Evolutionary conservation across 2,113 vertebrate genomes (phyloP).

Genomic region (Onychostruthus taczanowskii): DNA sequence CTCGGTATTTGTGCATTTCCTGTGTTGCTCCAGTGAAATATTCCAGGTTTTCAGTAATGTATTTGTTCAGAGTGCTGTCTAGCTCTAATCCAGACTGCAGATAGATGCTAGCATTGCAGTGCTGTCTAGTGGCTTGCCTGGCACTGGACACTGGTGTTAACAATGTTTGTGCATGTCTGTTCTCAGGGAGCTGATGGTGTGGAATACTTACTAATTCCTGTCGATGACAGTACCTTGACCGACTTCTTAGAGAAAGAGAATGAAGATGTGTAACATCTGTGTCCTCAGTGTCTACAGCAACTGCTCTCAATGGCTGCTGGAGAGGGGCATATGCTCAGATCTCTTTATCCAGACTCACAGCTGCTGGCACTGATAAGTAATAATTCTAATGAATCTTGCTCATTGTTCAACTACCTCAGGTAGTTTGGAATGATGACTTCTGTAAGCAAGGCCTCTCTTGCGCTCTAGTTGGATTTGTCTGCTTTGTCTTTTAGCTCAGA

Average conservation of each 20-base stretch:
- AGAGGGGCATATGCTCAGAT: background rate
- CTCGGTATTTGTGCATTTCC: background rate
- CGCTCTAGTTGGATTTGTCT: background rate
- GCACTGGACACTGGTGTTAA: background rate
- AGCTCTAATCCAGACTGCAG: background rate
- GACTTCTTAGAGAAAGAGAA: conserved; percentile 91
- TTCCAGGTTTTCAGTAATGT: background rate
- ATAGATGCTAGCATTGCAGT: background rate
- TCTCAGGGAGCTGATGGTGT: conserved; percentile 91
- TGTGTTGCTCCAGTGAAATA: background rate
- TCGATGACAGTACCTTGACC: conserved; percentile 83
- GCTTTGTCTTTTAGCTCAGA: conserved; percentile 39
- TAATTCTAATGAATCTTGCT: background rate
- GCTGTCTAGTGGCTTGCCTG: background rate
- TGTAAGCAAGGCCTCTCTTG: background rate
- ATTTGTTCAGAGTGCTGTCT: background rate
- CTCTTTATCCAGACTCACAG: background rate
- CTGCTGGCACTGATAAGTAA: conserved; percentile 12
- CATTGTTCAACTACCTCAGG: conserved; percentile 4
- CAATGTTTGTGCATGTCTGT: conserved; percentile 3
- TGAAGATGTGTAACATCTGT: conserved; percentile 63
- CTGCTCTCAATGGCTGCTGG: conserved; percentile 3
- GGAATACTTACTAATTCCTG: conserved; percentile 89
- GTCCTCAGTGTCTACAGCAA: background rate
- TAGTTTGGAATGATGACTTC: background rate